Conservation (phyloP, 2,113 vertebrate species). For the Ophthalmolycus amberensis region DNA sequence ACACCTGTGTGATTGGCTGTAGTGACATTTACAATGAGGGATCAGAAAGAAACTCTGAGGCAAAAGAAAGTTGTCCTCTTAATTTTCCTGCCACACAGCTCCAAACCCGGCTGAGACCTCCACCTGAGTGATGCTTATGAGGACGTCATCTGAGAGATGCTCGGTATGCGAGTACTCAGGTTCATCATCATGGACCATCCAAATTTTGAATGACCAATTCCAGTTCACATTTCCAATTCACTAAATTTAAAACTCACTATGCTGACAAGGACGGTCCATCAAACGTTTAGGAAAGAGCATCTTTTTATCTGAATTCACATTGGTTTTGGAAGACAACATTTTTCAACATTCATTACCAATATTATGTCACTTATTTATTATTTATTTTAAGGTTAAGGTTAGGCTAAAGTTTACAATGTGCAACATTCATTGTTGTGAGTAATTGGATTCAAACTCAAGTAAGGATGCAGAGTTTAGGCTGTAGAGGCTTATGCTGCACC, state of each 20-base stretch:
- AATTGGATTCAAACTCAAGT: conserved; percentile 1
- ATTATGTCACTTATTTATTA: background rate
- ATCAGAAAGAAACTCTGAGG: no score
- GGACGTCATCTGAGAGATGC: background rate
- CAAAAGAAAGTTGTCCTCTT: no score
- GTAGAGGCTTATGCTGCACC: background rate
- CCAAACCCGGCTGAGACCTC: background rate
- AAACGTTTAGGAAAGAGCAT: background rate
- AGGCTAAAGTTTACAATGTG: background rate
- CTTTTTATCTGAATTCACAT: background rate
- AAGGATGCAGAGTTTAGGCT: background rate
- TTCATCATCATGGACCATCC: background rate
- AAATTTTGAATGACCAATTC: background rate
- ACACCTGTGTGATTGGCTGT: background rate
- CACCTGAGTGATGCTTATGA: background rate
- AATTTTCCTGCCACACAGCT: background rate
- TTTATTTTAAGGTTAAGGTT: background rate
- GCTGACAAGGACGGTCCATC: background rate
- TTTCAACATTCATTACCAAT: background rate
- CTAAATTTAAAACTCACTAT: background rate
- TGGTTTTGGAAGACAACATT: background rate
- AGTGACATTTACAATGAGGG: background rate
- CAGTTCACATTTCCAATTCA: background rate
- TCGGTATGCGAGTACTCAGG: background rate
- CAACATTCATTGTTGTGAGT: background rate